Base-by-base conservation (phyloP, 2,888 invertebrate species). In the Apodemia zela region DNA sequence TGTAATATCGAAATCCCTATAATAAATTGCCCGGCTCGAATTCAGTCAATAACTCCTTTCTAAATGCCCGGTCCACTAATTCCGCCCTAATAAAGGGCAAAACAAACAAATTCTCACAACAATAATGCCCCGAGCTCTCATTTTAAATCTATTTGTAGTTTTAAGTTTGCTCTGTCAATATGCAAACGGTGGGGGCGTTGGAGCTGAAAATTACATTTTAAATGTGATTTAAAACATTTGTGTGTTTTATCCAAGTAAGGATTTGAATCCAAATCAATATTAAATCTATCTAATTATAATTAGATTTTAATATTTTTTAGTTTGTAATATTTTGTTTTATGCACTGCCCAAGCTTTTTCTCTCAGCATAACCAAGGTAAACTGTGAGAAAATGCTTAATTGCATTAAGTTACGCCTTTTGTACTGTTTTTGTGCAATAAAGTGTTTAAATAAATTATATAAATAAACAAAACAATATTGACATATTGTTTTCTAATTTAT, bases 71-170 rank as follows among this genome's bases (percentile, higher is more conserved):
- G 54, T 54, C 54, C 25, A 54, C 54, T 54, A 54, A 54, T 54
- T 54, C 54, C 25, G 54, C 54, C 54, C 63, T 63, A 67, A 63
- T 63, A 60, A 63, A 62, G 60, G 60, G 60, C 64, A 57, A 63
- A 63, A 63, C 63, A 63, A 63, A 62, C 49, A 54, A 54, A 45
- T 57, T 62, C 62, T 57, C 62, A 57, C 45, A 51, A 38, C 45
- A 54, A 62, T 60, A 64, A 62, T 64, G 72, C 79, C 76, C 68
- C 65, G 69, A 72, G 76, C 80, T 67, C 78, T 85, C 84, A 85
- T 88, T 86, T 76, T 84, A 86, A 88, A 85, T 88, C 82, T 88
- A 90, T 90, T 90, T 90, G 89, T 87, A 85, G 82, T 81, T 87
- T 87, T 88, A 77, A 87, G 85, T 87, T 82, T 73, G 77, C 81